Conservation (phyloP, 2,888 invertebrate genomes). For the Dynastes hyllus region DNA sequence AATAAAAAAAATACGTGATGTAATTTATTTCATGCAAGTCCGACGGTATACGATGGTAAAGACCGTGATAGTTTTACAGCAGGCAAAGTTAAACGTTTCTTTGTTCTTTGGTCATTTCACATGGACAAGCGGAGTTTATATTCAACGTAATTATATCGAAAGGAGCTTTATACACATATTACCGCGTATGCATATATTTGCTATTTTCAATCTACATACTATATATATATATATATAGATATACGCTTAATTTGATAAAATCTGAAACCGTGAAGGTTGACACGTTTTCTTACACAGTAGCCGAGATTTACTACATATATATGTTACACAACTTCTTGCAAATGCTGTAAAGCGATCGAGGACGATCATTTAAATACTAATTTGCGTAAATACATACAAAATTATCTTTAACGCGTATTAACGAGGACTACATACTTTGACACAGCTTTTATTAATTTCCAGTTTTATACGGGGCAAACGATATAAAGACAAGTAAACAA, state of each 20-base stretch:
- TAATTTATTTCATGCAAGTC: constrained; percentile 38
- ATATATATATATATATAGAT: constrained; percentile 8
- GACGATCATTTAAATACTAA: constrained; percentile 51
- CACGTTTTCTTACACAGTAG: constrained; percentile 52
- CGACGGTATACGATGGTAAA: constrained; percentile 1
- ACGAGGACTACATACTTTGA: neutral
- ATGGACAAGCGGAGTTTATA: neutral
- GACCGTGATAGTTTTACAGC: constrained; percentile 15
- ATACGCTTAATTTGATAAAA: constrained; percentile 53
- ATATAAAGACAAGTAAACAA: neutral
- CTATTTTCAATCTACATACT: constrained; percentile 27
- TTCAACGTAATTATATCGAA: constrained; percentile 32
- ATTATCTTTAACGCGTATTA: constrained; percentile 8
- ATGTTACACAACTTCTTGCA: constrained; percentile 40
- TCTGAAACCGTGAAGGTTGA: constrained; percentile 56
- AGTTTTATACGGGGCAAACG: too few species aligned
- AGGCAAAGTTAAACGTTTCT: constrained; percentile 34
- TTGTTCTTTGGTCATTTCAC: constrained; percentile 33
- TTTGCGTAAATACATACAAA: constrained; percentile 21
- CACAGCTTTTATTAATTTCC: too few species aligned
- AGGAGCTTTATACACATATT: constrained; percentile 20
- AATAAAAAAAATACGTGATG: constrained; percentile 28
- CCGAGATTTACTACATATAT: constrained; percentile 50
- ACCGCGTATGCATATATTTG: constrained; percentile 17
- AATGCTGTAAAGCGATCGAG: constrained; percentile 50